Base-by-base conservation (phyloP, 2,888 invertebrate species). In the Pseudoips prasinana region DNA sequence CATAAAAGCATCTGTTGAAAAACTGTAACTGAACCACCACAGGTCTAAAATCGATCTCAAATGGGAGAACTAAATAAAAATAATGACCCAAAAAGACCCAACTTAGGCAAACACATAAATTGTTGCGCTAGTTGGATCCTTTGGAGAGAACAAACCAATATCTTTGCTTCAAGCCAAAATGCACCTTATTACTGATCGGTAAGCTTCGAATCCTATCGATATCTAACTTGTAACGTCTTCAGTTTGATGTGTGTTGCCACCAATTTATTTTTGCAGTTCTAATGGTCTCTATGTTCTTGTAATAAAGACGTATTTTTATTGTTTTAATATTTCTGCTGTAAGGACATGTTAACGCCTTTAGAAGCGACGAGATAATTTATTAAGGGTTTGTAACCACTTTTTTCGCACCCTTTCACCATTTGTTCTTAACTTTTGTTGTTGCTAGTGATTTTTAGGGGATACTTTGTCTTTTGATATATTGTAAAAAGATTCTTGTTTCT, bases 71-170 rank as follows among this genome's bases (percentile, higher is more conserved):
- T 60, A 64, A 65, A 67, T 72, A 74, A 73, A 56, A 77, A 75
- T 74, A 78, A 74, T 73, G 75, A 67, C 64, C 66, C 64, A 32
- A 73, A 74, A 79, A 73, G 61, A 73, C 71, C 61, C 54, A 66
- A 73, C 65, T 74, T 73, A 64, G 64, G 64, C 71, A 78, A 80
- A 77, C 79, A 80, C 74, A 81, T 80, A 81, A 80, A 80, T 79
- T 79, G 70, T 75, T 72, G 69, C 57, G 59, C 61, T 67, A 61
- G 57, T 64, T 70, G 67, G 69, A 75, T 73, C 67, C 68, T 71
- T 73, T 63, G 59, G 54, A 46, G 39, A 46, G 32, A 45, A 58
- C 49, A 51, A 58, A 63, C 61, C 58, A 62, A 66, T 70, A 72
- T 66, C 60, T 66, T 61, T 25, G 14, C 25, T 27, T 10, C 54